Evolutionary conservation across 2,888 invertebrate species (phyloP).

Genomic region (Eucera pruinosa): DNA sequence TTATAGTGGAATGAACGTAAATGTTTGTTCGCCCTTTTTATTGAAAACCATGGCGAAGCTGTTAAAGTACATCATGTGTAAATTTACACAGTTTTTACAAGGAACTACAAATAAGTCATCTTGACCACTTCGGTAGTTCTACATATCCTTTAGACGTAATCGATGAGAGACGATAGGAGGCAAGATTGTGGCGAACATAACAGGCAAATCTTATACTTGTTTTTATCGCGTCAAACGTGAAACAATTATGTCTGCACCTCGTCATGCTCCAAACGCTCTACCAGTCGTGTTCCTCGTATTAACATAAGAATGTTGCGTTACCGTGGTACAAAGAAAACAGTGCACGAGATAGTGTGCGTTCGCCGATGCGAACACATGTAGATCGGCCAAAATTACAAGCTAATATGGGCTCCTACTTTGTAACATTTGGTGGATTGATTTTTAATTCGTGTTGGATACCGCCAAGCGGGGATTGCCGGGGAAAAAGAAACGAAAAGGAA

Average conservation of each 20-base stretch:
- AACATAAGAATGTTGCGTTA: too few relatives aligned
- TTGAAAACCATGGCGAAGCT: too few relatives aligned
- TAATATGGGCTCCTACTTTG: not conserved
- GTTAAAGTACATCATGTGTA: too few relatives aligned
- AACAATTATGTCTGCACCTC: not conserved
- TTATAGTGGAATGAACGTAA: too few relatives aligned
- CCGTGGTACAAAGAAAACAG: not conserved
- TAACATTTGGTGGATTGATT: slow-evolving; percentile 19
- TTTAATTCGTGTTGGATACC: slow-evolving; percentile 19
- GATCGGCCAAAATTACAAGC: not conserved
- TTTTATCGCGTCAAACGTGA: not conserved
- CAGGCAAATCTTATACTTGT: not conserved
- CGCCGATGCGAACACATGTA: not conserved
- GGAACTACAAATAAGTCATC: too few relatives aligned
- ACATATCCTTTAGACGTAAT: too few relatives aligned
- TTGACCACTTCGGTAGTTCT: too few relatives aligned
- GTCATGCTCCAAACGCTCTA: too few relatives aligned
- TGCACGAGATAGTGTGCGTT: too few relatives aligned
- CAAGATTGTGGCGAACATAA: not conserved
- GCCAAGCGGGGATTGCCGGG: slow-evolving; percentile 1
- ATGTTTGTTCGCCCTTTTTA: too few relatives aligned
- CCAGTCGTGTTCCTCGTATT: too few relatives aligned
- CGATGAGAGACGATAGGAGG: not conserved
- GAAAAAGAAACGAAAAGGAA: not conserved
- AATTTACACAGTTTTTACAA: too few relatives aligned